Evolutionary conservation across 1,140 invertebrate species (phyloP), one percentile per base, ranked within the genome.

Genomic region (Megalopta genalis): DNA sequence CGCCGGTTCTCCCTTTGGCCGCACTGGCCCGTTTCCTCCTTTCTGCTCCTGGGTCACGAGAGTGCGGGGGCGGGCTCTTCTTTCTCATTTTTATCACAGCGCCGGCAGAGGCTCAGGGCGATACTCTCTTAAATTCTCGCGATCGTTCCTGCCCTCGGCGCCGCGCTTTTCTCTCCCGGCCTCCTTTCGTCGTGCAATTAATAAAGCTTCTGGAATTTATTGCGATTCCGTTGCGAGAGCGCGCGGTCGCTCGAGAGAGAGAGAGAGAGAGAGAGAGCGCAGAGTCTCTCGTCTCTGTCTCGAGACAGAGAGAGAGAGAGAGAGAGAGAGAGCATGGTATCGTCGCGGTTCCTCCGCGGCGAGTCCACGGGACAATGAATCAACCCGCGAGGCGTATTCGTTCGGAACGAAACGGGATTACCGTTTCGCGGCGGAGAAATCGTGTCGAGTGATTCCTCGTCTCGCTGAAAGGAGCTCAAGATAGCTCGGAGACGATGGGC

Each of bases 101-200:
- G 23, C 42, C 68, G 60, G 63, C 68, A 64, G 69, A 77, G 76
- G 76, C 76, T 77, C 60, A 67, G 66, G 49, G 46, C 82, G 66
- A 70, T 84, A 75, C 63, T 71, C 77, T 68, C 65, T 80, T 84
- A 80, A 84, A 84, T 84, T 84, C 83, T 46, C 83, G 68, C 73
- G 73, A 73, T 64, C 54, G 77, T 77, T 74, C 70, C 32, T 54
- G 65, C 82, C 68, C 66, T 39, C 59, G 57, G 2, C 27, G 23
- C 59, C 32, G 1, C 37, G n/a, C 49, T 77, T 69, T 57, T 25
- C 37, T 25, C 8, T 60, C n/a, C n/a, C 21, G 18, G 14, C 21
- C 37, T 32, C n/a, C 32, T 54, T 69, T 78, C 78, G 25, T 80
- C 73, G 65, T 23, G 23, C 57, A 76, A 76, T 80, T 75, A 80